Conservation (phyloP, 2,888 invertebrate genomes). For the Clostera curtula region DNA sequence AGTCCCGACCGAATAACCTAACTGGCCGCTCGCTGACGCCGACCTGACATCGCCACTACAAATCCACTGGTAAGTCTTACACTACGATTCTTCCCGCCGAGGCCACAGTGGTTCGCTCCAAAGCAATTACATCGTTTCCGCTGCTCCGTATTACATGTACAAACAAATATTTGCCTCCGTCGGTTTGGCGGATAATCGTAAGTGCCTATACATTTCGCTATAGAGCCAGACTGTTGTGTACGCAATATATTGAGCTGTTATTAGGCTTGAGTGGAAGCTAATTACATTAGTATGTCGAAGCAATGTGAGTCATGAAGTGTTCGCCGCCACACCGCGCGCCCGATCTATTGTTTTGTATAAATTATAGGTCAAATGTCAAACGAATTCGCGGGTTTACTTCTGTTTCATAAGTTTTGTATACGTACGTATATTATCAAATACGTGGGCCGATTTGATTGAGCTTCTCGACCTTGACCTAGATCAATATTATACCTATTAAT, state of each 20-base stretch:
- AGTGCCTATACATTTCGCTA: constrained; percentile 1
- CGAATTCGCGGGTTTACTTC: constrained; percentile 19
- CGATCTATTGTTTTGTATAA: constrained; percentile 7
- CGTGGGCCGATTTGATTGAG: no score
- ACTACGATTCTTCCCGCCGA: neutral
- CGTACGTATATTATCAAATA: no score
- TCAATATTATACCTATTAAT: no score
- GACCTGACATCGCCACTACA: constrained; percentile 9
- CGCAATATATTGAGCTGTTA: constrained; percentile 2
- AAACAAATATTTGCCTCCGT: constrained; percentile 22
- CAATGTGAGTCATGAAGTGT: constrained; percentile 9
- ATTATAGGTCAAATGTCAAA: constrained; percentile 11
- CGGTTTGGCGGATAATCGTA: constrained; percentile 7
- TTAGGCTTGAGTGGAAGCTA: constrained; percentile 9
- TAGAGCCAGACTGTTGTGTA: constrained; percentile 4
- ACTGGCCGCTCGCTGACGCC: constrained; percentile 17
- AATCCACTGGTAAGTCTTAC: constrained; percentile 17
- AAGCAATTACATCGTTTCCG: neutral
- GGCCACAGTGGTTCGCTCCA: neutral
- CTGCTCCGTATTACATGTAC: constrained; percentile 6
- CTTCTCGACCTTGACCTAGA: no score
- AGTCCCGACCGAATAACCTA: constrained; percentile 22
- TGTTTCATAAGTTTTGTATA: neutral
- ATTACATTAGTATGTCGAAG: constrained; percentile 17
- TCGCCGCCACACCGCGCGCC: neutral